Evolutionary conservation across 2,113 vertebrate species (phyloP), one percentile per base, ranked within the genome.

Genomic region (Oncorhynchus nerka): DNA sequence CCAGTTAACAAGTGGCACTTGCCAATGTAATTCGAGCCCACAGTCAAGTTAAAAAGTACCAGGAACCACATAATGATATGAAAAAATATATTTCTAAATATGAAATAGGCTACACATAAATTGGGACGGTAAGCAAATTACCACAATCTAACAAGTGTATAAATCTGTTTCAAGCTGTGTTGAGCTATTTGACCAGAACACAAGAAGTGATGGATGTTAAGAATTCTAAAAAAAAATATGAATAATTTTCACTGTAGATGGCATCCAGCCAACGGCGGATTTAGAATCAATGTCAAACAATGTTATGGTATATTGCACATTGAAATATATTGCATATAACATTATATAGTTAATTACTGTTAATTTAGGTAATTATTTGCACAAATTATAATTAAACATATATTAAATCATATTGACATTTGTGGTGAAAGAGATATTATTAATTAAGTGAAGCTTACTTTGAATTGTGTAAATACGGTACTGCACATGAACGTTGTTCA

Each of bases 101-200:
- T 77, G 75, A 80, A 78, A 85, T 76, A 79, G 82, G 39, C 70
- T 70, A 65, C 22, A 32, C 75, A 68, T 51, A 81, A 77, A 69
- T 32, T 73, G 49, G 76, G 73, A 66, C 7, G 26, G 4, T 65
- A 15, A 49, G 1, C 75, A 15, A 68, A 68, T 19, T 15, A 20
- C 15, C 12, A 19, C 32, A 20, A 68, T 32, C 61, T 57, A 26
- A 30, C 12, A 65, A 67, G 62, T 67, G 15, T 19, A 30, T 67
- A 12, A 30, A 15, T 67, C 12, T 30, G 30, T 30, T 67, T 30
- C 3, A 28, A 67, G 15, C 15, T 62, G 59, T 68, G 7, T 68
- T 66, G 20, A n/a, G 65, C n/a, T 30, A 13, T 51, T 19, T 1
- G 70, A 66, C 68, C 70, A 39, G 24, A 13, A 51, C 12, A 55